Evolutionary conservation across 2,113 vertebrate genomes (phyloP), one percentile per base, ranked within the genome.

Genomic region (Corvus moneduloides): DNA sequence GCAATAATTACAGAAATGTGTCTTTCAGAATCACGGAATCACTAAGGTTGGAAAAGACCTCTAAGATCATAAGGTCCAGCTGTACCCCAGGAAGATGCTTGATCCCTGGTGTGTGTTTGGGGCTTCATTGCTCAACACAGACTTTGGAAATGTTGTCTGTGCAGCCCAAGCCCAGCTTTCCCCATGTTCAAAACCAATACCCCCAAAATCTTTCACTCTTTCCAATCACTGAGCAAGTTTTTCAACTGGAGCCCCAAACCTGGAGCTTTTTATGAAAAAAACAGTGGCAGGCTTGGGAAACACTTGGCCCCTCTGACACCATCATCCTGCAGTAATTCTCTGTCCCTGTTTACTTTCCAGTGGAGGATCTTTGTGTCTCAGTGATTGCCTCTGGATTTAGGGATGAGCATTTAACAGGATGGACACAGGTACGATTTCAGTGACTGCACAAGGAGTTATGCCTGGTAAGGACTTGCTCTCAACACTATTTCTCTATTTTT

Each of bases 281-380:
- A 0, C 9, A 48, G 37, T 9, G 12, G 0, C 6, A 66, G 30
- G 24, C 3, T 63, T 76, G 35, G 44, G 54, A 63, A 86, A 35
- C 11, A 26, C 1, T 1, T 46, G 13, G 4, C 4, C 13, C 8
- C 16, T 52, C 46, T 44, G n/a, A 44, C 9, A 5, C 1, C 26
- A 18, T 75, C 35, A 17, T 7, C 16, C 30, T 75, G 20, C 11
- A 1, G 19, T 76, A 48, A 24, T 68, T 77, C 27, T 67, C 28
- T 68, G 8, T 28, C 55, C 20, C 7, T 17, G 7, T 58, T 81
- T 39, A 6, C 24, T 66, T 73, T 37, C 23, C 63, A 69, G 19
- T 10, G 48, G 39, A 81, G 51, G 24, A 69, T 26, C 3, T 74
- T 49, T 71, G 10, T 72, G 22, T 39, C 22, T 54, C 48, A 46